Conservation (phyloP, 2,888 invertebrate genomes). For the Pheosia gnoma region DNA sequence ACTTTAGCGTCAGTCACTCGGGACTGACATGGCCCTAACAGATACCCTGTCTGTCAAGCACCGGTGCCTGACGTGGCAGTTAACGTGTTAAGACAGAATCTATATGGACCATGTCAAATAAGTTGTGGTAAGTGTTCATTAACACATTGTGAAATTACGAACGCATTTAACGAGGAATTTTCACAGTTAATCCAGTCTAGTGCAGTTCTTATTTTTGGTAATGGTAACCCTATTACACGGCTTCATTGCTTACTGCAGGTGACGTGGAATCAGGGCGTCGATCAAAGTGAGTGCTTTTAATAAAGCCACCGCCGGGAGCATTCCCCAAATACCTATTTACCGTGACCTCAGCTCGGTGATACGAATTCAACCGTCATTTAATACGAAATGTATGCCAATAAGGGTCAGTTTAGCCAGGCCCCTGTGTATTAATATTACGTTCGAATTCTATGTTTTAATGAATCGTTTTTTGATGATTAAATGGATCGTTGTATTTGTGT, state of each 20-base stretch:
- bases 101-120: too few species aligned
- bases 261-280: conserved; percentile 69
- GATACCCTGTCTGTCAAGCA: too few species aligned
- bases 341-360: conserved; percentile 22
- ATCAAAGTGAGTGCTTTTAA: conserved; percentile 81
- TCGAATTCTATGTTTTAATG: conserved; percentile 1
- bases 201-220: too few species aligned
- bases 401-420: conserved; percentile 22
- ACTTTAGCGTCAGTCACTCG: too few species aligned
- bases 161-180: too few species aligned
- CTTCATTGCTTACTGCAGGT: conserved; percentile 78
- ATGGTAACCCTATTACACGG: conserved; percentile 25
- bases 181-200: too few species aligned
- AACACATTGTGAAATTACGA: too few species aligned
- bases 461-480: conserved; percentile 2
- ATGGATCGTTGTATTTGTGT: background rate
- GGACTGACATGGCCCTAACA: too few species aligned
- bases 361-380: conserved; percentile 13
- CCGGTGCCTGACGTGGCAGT: too few species aligned
- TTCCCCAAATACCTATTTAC: conserved; percentile 39
- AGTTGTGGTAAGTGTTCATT: too few species aligned
- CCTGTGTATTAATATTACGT: background rate
- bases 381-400: conserved; percentile 4
- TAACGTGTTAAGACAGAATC: too few species aligned
- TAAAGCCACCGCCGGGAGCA: conserved; percentile 60